Evolutionary conservation across 2,113 vertebrate genomes (phyloP), one percentile per base, ranked within the genome.

Genomic region (Heterotilapia buettikoferi): DNA sequence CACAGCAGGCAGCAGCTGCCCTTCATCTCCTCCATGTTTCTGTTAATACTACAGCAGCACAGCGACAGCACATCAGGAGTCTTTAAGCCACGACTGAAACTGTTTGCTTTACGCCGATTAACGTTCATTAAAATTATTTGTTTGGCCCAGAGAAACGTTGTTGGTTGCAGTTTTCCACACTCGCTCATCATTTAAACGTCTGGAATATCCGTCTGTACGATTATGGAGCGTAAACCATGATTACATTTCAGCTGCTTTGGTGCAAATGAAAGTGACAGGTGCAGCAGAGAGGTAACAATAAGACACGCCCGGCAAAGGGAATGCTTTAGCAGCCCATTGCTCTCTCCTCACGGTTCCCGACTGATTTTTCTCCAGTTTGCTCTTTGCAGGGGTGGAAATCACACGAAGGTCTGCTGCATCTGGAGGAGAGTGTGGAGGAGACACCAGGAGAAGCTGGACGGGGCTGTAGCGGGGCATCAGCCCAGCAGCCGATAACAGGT

Each of bases 331-430:
- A 43, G 63, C 36, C 36, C n/a, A 2, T 1, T 68, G 19, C 63
- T 14, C 63, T 40, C 33, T 68, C 66, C 66, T 73, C 14, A 45
- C 5, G 5, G 12, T 1, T 6, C 21, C 66, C 9, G 0, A 0
- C 38, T 45, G 13, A 45, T 10, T 18, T 6, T 24, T 9, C 12
- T 24, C n/a, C 12, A 16, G 3, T 43, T 47, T 26, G 40, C 8
- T 73, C 40, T 73, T 73, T 45, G 68, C 40, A 24, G 57, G 16
- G 29, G 29, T 33, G 57, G 66, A 71, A 0, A 24, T 43, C 4
- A 3, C 61, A 66, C 2, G 13, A 40, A 68, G 36, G 63, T 40
- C 36, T 24, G 63, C 63, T 24, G 63, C 3, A 4, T 68, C 63
- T 63, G 59, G 5, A 63, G 9, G 14, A 29, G 26, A 16, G 26